Conservation (phyloP, 2,113 vertebrate species). For the Phyllostomus hastatus region DNA sequence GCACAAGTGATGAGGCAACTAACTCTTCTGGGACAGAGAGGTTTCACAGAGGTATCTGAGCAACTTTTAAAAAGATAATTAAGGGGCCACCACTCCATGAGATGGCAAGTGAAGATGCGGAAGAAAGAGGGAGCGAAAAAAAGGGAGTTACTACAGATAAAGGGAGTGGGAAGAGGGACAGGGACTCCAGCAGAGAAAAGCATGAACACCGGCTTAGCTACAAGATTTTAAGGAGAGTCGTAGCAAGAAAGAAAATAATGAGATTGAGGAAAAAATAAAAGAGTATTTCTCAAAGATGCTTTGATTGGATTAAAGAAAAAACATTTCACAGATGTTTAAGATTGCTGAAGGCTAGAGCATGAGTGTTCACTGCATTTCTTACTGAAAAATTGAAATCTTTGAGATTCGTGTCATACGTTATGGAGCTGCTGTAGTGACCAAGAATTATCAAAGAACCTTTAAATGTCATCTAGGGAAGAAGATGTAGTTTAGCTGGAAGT, state of each 20-base stretch:
- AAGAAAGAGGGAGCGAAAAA: not conserved
- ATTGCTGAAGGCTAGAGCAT: not conserved
- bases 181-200: not conserved
- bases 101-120: too few species aligned
- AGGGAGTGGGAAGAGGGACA: fast-evolving
- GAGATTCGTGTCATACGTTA: not conserved
- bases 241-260: not conserved
- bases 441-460: not conserved
- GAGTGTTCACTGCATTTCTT: not conserved
- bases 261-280: not conserved
- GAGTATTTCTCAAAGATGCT: not conserved
- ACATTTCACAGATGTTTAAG: not conserved
- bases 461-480: not conserved
- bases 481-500: not conserved
- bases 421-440: not conserved
- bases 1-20: not conserved
- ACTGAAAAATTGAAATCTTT: not conserved
- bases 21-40: not conserved
- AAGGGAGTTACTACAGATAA: not conserved
- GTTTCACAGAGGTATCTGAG: not conserved
- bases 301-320: not conserved
- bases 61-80: not conserved
- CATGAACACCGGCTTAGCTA: not conserved
- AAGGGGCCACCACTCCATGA: not conserved
- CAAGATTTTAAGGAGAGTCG: not conserved